Conservation (phyloP, 2,797 vertebrate species). For the Pangasius krempfi region DNA sequence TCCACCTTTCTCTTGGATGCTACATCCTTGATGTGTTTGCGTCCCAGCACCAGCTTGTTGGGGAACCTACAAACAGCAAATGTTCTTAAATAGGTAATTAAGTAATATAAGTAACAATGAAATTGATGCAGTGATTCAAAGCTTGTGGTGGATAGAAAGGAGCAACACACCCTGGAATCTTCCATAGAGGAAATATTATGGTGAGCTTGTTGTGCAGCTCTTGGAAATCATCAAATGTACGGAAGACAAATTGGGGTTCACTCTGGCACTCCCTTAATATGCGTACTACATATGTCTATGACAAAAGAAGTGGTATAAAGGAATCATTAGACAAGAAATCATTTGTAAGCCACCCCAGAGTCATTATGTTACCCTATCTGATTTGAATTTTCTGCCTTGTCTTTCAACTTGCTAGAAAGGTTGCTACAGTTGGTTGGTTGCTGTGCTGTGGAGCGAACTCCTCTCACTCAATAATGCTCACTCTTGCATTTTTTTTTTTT, state of each 20-base stretch:
- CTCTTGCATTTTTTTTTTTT: no score
- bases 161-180: constrained; percentile 86
- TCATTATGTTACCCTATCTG: not conserved
- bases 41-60: constrained; percentile 94
- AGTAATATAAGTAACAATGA: not conserved
- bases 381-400: not conserved
- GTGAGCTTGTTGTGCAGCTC: constrained; percentile 97
- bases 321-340: not conserved
- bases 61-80: constrained; percentile 80
- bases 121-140: not conserved
- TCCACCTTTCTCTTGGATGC: constrained; percentile 95
- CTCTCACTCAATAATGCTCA: not conserved
- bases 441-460: not conserved
- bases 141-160: not conserved
- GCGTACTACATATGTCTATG: constrained; percentile 91
- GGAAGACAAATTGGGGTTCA: constrained; percentile 91
- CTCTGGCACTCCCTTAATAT: constrained; percentile 88
- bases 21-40: constrained; percentile 97
- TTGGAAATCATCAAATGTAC: constrained; percentile 98
- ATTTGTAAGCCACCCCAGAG: not conserved
- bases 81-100: not conserved
- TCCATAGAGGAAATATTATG: constrained; percentile 96
- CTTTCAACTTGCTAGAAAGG: not conserved
- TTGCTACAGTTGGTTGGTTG: not conserved
- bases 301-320: constrained; percentile 45